Base-by-base conservation (phyloP, 2,888 invertebrate genomes). In the Clusia tigrina region DNA sequence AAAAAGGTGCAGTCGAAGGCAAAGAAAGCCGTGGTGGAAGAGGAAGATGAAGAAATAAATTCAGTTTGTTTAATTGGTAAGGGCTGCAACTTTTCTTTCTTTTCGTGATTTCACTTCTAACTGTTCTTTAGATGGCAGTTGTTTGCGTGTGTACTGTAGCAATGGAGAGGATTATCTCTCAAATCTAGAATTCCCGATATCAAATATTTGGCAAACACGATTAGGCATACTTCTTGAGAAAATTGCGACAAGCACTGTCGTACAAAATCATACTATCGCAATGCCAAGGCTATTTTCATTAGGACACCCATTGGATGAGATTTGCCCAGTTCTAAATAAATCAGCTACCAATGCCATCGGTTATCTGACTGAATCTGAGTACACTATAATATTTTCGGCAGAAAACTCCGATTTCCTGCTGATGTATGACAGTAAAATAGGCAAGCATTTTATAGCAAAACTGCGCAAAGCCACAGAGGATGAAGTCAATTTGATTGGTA, bases 241-340 rank as follows among this genome's bases (percentile, higher is more conserved):
- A 69, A 87, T 89, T 62, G 86, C 87, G 0, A 78, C 79, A 15
- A 78, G 71, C 52, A 77, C 82, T 0, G 69, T 78, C 12, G 73
- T 84, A 25, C 79, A 81, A 42, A 75, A 80, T 54, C 73, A 81
- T 3, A 69, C 78, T 46, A 85, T 87, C 56, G 85, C 86, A 0
- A 86, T 92, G 76, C 93, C 96, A 0, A 89, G 91, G 0, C 87
- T 96, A 54, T 97, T 94, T 82, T 94, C 95, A 9, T 84, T 97
- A 63, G 87, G 91, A 0, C 95, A 96, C 86, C 96, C 96, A 0
- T 84, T 96, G 58, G 94, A 97, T 81, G 96, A 97, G 84, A 91
- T 95, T 24, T 90, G 92, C 60, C 96, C 96, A 0, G 88, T 96
- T 37, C 84, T 93, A 6, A 86, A 90, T 66, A 91, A 90, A 77